Evolutionary conservation across 1,140 invertebrate species (phyloP).

Genomic region (Nymphalis io): DNA sequence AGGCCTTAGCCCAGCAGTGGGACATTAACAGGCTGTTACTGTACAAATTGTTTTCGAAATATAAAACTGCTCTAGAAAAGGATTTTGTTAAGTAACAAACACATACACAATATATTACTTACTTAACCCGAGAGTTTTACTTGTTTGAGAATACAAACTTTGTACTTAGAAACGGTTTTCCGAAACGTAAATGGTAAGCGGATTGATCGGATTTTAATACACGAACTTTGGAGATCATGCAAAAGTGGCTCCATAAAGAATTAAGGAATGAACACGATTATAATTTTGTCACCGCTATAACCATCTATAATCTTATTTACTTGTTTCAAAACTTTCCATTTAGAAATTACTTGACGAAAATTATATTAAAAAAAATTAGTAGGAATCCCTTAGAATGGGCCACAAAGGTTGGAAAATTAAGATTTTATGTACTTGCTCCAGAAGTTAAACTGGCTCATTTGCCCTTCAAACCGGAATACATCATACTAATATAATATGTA

Average conservation of each 20-base stretch:
- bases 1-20: no score
- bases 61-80: neutral
- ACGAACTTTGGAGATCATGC: neutral
- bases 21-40: no score
- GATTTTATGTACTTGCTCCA: no score
- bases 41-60: neutral
- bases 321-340: no score
- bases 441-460: no score
- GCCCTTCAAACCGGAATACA: no score
- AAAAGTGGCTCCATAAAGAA: neutral
- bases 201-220: constrained; percentile 10
- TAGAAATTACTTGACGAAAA: no score
- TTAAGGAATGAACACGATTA: neutral
- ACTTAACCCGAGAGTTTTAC: constrained; percentile 13
- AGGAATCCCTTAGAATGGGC: no score
- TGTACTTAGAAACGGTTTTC: constrained; percentile 12
- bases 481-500: no score
- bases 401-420: no score
- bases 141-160: constrained; percentile 17
- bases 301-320: neutral
- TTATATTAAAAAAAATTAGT: no score
- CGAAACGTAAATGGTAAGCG: neutral
- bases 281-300: neutral
- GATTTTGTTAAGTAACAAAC: neutral
- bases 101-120: constrained; percentile 19